phyloP scores from a whole-genome alignment of 2,113 vertebrate genomes.

The Percopsis transmontana region DNA sequence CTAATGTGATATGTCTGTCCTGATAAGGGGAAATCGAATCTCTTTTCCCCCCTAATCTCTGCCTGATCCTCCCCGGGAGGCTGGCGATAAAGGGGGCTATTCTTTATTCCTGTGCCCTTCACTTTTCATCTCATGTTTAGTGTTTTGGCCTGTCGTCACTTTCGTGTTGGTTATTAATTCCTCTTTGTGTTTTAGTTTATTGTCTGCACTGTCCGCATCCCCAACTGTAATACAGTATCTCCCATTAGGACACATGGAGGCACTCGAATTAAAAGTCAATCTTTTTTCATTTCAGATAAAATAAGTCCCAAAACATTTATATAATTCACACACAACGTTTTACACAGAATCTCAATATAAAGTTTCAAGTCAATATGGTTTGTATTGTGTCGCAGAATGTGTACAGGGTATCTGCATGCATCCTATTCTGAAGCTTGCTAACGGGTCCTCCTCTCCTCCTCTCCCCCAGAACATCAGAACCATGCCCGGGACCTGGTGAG shows the following conservation, averaged over 20 bases:
- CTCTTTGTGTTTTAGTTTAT: not conserved
- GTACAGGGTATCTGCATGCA: not conserved
- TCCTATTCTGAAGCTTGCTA: not conserved
- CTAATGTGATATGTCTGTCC: slow-evolving; percentile 57
- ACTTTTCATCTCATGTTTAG: slow-evolving; percentile 12
- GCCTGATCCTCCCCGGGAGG: slow-evolving; percentile 51
- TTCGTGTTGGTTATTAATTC: not conserved
- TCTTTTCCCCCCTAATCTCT: slow-evolving; percentile 56
- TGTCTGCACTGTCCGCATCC: too few species aligned
- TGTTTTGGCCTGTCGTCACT: slow-evolving; percentile 16
- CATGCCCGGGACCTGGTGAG: slow-evolving; percentile 86
- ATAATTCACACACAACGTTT: too few species aligned
- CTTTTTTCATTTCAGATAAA: too few species aligned
- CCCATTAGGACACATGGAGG: too few species aligned
- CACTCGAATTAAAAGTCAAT: too few species aligned
- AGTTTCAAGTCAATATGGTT: too few species aligned
- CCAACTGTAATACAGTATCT: too few species aligned
- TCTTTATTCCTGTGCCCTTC: slow-evolving; percentile 36
- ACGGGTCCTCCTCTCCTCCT: not conserved
- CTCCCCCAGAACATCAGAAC: slow-evolving; percentile 81
- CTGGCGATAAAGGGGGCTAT: slow-evolving; percentile 27
- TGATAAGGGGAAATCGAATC: slow-evolving; percentile 60
- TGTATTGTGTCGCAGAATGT: not conserved
- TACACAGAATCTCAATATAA: too few species aligned
- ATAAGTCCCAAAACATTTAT: too few species aligned